Conservation (phyloP, 2,113 vertebrate species). For the Origma solitaria region DNA sequence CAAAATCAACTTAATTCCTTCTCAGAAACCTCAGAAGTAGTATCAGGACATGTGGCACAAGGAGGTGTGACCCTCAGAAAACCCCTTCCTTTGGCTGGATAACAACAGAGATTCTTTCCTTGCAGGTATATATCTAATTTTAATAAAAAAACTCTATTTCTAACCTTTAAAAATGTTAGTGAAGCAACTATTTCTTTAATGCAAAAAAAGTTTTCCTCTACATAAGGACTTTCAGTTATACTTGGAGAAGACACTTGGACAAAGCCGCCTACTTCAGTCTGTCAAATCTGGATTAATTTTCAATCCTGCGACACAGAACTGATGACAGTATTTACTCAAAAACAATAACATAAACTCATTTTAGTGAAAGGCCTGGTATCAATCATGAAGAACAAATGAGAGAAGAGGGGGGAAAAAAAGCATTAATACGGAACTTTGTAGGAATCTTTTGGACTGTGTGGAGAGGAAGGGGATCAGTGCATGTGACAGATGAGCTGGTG, state of each 20-base stretch:
- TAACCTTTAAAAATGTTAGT: background rate
- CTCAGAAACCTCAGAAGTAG: background rate
- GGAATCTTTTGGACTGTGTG: background rate
- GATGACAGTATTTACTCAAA: background rate
- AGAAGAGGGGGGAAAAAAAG: background rate
- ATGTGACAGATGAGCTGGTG: accelerated
- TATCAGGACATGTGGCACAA: background rate
- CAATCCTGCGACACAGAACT: background rate
- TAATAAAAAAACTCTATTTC: background rate
- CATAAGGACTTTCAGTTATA: background rate
- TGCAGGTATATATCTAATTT: background rate
- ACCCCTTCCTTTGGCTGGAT: background rate
- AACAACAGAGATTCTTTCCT: background rate
- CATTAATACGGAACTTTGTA: background rate
- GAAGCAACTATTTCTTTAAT: background rate
- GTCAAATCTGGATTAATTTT: background rate
- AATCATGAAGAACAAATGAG: background rate
- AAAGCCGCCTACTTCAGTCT: background rate
- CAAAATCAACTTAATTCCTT: background rate
- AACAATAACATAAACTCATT: background rate
- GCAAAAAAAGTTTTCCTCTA: background rate
- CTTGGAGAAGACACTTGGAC: background rate
- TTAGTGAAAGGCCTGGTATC: background rate
- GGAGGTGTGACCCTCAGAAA: background rate
- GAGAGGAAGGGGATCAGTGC: background rate